These are phyloP conservation scores for Muscicapa striata DNA, from an alignment of 2,797 vertebrate genomes.

Conservation along the genomic window DNA sequence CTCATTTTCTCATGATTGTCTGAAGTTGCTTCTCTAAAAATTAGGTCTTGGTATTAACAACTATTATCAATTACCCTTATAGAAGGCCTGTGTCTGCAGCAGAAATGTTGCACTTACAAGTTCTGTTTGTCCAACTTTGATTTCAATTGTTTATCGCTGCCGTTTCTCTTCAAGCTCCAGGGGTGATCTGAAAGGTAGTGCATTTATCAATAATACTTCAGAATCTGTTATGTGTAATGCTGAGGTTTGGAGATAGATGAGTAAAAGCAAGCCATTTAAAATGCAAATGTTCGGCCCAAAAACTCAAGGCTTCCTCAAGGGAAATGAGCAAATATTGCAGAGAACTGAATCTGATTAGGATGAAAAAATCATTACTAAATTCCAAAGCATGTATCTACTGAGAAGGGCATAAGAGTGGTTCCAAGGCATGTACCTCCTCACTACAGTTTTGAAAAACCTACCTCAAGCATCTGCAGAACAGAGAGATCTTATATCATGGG, in stretches of 20 bases:
- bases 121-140: background rate
- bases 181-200: background rate
- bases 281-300: background rate
- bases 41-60: background rate
- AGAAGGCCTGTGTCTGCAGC: background rate
- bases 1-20: constrained; percentile 2
- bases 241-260: background rate
- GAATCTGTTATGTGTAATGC: background rate
- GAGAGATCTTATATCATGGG: background rate
- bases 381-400: background rate
- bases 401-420: background rate
- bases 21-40: constrained; percentile 15
- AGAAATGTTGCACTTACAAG: background rate
- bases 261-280: constrained; percentile 4
- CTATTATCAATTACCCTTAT: background rate
- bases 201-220: background rate
- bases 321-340: background rate
- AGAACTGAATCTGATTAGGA: background rate
- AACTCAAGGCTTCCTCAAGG: background rate
- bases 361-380: background rate
- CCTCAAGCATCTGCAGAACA: background rate
- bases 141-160: background rate
- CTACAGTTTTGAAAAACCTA: background rate
- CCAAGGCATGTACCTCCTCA: background rate
- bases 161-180: background rate